A percentile compares a stretch with the other conserved stretches of the same genome.
phyloP scores from a whole-genome alignment of 2,113 vertebrate species.

The Calyptommatus sinebrachiatus region DNA sequence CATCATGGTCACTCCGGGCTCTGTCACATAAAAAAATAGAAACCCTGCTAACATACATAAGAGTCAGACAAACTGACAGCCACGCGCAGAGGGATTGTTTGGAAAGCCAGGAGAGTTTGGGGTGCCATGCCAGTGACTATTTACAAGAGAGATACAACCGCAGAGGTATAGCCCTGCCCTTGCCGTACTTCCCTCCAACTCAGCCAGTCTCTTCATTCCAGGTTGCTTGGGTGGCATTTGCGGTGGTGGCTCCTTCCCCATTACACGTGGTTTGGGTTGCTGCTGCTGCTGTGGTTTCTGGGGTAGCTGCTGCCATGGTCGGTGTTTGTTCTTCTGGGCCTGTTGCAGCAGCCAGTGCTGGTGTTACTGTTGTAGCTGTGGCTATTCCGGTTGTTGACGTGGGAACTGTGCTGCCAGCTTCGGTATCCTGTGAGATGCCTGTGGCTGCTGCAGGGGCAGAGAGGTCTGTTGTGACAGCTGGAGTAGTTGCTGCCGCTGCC shows the following conservation, averaged over 20 bases:
- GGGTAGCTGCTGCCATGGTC: conserved; percentile 47
- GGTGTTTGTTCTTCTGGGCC: conserved; percentile 55
- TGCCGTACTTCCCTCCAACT: conserved; percentile 53
- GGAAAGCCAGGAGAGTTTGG: conserved; percentile 63
- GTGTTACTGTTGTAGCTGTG: conserved; percentile 30
- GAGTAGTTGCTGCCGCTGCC: conserved; percentile 47
- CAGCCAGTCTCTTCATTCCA: conserved; percentile 79
- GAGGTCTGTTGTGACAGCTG: conserved; percentile 41
- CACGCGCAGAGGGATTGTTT: conserved; percentile 18
- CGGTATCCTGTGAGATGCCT: conserved; percentile 36
- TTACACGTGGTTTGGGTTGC: conserved; percentile 76
- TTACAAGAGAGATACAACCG: conserved; percentile 68
- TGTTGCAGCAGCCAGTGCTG: conserved; percentile 50
- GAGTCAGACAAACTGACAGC: conserved; percentile 41
- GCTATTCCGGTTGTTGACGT: conserved; percentile 47
- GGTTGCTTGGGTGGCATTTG: conserved; percentile 58
- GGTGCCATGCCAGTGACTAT: conserved; percentile 86
- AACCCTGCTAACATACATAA: conserved; percentile 41
- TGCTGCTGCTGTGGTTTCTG: conserved; percentile 55
- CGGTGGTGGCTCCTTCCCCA: conserved; percentile 70
- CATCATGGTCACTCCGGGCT: conserved; percentile 43
- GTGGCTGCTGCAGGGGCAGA: conserved; percentile 35
- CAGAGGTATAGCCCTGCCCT: conserved; percentile 43
- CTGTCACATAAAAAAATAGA: conserved; percentile 54
- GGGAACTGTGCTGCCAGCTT: conserved; percentile 52